A percentile compares a stretch with the other conserved stretches of the same genome.
These are phyloP conservation scores for Metellina segmentata DNA, from an alignment of 2,888 invertebrate genomes.

Conservation along the genomic window DNA sequence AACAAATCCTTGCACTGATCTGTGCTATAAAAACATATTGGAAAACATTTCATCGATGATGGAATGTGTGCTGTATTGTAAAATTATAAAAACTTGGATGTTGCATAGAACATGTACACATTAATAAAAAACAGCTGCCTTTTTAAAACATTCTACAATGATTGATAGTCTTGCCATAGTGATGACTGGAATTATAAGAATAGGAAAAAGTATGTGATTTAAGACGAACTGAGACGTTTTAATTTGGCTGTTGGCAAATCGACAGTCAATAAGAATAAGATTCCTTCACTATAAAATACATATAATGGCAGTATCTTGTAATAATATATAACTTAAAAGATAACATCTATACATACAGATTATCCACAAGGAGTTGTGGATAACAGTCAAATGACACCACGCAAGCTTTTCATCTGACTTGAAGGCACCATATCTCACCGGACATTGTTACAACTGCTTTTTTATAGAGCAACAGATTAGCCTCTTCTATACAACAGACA, in stretches of 20 bases:
- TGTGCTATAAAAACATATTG: constrained; percentile 42
- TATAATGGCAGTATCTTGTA: constrained; percentile 56
- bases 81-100: constrained; percentile 52
- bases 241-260: constrained; percentile 6
- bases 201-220: constrained; percentile 41
- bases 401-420: constrained; percentile 59
- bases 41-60: constrained; percentile 57
- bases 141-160: constrained; percentile 62
- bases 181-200: constrained; percentile 65
- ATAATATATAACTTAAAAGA: constrained; percentile 47
- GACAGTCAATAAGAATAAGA: constrained; percentile 52
- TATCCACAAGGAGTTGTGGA: constrained; percentile 33
- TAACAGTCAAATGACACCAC: constrained; percentile 55
- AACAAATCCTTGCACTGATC: constrained; percentile 40
- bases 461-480: constrained; percentile 65
- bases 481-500: constrained; percentile 33
- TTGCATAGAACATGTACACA: constrained; percentile 38
- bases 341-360: constrained; percentile 40
- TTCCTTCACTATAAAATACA: constrained; percentile 50
- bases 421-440: constrained; percentile 76
- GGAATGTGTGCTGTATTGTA: constrained; percentile 70
- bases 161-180: constrained; percentile 71
- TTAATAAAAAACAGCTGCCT: constrained; percentile 74
- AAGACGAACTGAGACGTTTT: background rate
- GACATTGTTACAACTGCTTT: constrained; percentile 59